Conservation (phyloP, 2,888 invertebrate species). For the Leptothorax acervorum region DNA sequence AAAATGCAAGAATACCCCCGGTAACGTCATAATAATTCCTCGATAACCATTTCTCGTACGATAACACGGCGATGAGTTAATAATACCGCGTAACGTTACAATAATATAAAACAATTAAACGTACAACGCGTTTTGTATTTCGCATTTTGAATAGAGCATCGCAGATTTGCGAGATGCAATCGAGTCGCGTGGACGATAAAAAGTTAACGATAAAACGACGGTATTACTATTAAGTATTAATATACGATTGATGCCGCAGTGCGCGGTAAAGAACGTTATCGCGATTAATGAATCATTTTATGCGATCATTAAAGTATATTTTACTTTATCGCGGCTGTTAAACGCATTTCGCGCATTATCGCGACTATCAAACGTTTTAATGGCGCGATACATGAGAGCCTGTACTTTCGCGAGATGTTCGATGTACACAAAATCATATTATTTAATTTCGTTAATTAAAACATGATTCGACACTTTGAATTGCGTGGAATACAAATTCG, state of each 20-base stretch:
- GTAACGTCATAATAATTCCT: slow-evolving; percentile 24
- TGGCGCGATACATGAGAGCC: neutral
- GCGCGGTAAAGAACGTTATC: neutral
- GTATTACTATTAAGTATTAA: neutral
- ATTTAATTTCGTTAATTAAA: slow-evolving; percentile 40
- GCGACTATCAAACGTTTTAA: slow-evolving; percentile 16
- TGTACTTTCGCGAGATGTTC: neutral
- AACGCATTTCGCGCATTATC: slow-evolving; percentile 2
- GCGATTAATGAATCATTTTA: slow-evolving; percentile 22
- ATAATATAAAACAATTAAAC: neutral
- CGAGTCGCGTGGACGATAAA: neutral
- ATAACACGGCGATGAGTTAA: slow-evolving; percentile 3
- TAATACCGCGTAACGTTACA: neutral
- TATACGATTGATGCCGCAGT: neutral
- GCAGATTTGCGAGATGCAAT: neutral
- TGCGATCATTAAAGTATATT: slow-evolving; percentile 11
- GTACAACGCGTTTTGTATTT: neutral
- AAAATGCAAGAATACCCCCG: slow-evolving; percentile 6
- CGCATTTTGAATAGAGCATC: neutral
- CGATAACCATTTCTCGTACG: neutral
- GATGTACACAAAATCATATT: neutral
- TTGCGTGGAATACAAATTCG: neutral
- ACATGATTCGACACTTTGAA: slow-evolving; percentile 1
- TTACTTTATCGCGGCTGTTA: neutral
- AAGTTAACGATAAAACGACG: neutral